Evolutionary conservation across 2,888 invertebrate species (phyloP).

Genomic region (Argyresthia albistria): DNA sequence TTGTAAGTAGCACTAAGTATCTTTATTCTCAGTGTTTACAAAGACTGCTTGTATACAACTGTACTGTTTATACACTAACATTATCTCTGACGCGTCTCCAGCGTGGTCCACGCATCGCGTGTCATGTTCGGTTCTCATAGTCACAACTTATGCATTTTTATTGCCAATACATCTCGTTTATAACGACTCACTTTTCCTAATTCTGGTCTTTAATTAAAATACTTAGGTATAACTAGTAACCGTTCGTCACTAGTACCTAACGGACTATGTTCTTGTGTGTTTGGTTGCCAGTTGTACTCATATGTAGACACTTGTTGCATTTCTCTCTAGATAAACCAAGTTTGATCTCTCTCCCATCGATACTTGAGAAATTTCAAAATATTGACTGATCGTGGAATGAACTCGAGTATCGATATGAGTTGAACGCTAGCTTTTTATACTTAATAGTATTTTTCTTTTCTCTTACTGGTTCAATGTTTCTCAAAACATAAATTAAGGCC

Average conservation of each 20-base stretch:
- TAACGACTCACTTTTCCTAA: constrained; percentile 5
- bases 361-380: background rate
- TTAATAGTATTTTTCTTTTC: background rate
- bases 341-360: background rate
- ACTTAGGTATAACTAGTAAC: constrained; percentile 12
- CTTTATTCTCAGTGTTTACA: constrained; percentile 66
- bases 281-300: background rate
- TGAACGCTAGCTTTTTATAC: background rate
- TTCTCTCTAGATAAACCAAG: constrained; percentile 5
- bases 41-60: constrained; percentile 71
- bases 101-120: constrained; percentile 13
- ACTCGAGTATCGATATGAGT: background rate
- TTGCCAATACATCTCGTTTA: constrained; percentile 56
- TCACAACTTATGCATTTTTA: constrained; percentile 70
- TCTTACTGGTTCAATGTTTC: no score
- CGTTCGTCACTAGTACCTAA: constrained; percentile 10
- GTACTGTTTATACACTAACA: constrained; percentile 61
- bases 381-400: constrained; percentile 1
- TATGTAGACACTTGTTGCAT: constrained; percentile 19
- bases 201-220: constrained; percentile 31
- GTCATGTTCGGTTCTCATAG: constrained; percentile 39
- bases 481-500: no score
- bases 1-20: constrained; percentile 63
- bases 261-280: constrained; percentile 5
- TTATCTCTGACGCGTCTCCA: constrained; percentile 28